phyloP scores from a whole-genome alignment of 30 jellyfish, hydroid and myxozoan genomes.

The Aurelia sp. region DNA sequence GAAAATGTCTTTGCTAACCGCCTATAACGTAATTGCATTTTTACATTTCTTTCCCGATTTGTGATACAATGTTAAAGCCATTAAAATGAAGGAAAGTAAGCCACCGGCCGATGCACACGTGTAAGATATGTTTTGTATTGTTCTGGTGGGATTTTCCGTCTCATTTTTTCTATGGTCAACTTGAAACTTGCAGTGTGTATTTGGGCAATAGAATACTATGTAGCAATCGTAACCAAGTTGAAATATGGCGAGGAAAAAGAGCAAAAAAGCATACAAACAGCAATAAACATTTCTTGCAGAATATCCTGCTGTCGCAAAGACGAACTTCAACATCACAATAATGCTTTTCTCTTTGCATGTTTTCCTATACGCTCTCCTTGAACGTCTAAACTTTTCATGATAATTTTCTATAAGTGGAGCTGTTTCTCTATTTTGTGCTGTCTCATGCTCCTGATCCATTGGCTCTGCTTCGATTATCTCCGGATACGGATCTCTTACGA shows the following conservation, averaged over 20 bases:
- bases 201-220: slow-evolving; percentile 36
- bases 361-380: background rate
- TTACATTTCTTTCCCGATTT: too few relatives aligned
- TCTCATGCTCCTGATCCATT: too few relatives aligned
- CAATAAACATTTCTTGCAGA: slow-evolving; percentile 14
- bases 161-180: background rate
- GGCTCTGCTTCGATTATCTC: too few relatives aligned
- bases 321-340: background rate
- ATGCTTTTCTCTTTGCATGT: background rate
- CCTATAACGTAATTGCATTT: too few relatives aligned
- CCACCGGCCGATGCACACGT: too few relatives aligned
- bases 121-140: too few relatives aligned
- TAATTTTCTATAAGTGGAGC: background rate
- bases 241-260: slow-evolving; percentile 3
- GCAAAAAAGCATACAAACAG: background rate
- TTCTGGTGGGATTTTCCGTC: background rate
- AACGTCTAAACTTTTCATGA: slow-evolving; percentile 1
- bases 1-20: too few relatives aligned
- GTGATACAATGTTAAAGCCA: too few relatives aligned
- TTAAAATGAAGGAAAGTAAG: too few relatives aligned
- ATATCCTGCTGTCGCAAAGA: slow-evolving; percentile 13
- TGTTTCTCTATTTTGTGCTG: too few relatives aligned
- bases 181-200: slow-evolving; percentile 12
- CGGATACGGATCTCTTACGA: too few relatives aligned
- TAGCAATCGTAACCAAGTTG: slow-evolving; percentile 31